Base-by-base conservation (phyloP, 2,113 vertebrate species). In the Motacilla alba region DNA sequence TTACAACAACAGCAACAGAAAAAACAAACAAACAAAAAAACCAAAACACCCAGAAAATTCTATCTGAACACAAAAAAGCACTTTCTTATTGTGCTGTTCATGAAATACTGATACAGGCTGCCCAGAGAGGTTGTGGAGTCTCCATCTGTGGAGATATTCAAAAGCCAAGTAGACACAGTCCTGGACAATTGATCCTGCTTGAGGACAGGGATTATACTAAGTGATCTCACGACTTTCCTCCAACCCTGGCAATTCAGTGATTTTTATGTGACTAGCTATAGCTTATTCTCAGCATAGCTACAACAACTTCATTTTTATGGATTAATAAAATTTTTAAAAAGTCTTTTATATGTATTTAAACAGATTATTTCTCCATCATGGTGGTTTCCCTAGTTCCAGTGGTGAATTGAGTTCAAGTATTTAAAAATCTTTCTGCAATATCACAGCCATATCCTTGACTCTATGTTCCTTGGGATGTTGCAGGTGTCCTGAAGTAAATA, bases 401-500 rank as follows among this genome's bases (percentile, higher is more conserved):
- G 46, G 41, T 69, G 5, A 84, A 87, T 55, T 83, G 46, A 35
- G 35, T 90, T 91, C 67, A 79, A 93, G 83, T 47, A 79, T 62
- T 93, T 90, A 55, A 56, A 76, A 80, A 79, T n/a, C 30, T 46
- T 56, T 83, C 58, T 73, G 11, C 10, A 18, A 62, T 87, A 69
- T 64, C 27, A n/a, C 44, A 85, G 35, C 8, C 5, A 3, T 91
- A n/a, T 58, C 73, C 75, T 73, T 69, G 62, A 35, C 62, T 44
- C 47, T 56, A 1, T 73, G 9, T 89, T 95, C 50, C 62, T 66
- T 73, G 26, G 73, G 46, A 91, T 67, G 12, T 50, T 91, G 67
- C 93, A 95, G 94, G 91, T 95, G 88, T 87, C 55, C 80, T 92
- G 72, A 95, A 96, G 80, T 78, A 83, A 96, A 95, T 93, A 78